These are phyloP conservation scores for Telenomus remus DNA, from an alignment of 1,140 invertebrate genomes.

Conservation along the genomic window DNA sequence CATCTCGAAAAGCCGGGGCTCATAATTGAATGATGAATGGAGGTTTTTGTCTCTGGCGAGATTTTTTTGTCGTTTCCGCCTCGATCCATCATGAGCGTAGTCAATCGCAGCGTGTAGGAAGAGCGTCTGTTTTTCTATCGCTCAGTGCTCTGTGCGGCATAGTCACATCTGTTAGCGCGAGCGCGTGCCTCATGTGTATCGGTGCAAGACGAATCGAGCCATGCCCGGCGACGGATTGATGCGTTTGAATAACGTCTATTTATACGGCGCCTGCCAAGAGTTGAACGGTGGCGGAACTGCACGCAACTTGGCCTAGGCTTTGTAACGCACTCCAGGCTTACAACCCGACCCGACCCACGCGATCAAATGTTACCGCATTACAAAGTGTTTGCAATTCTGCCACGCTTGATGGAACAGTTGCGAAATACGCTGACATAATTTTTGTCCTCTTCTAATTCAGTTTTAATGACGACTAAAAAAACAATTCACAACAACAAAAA, in stretches of 20 bases:
- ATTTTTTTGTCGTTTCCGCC: not conserved
- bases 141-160: conserved; percentile 25
- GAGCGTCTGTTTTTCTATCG: conserved; percentile 11
- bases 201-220: conserved; percentile 44
- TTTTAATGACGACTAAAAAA: no score
- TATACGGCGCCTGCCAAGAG: conserved; percentile 33
- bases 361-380: conserved; percentile 53
- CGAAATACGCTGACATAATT: not conserved
- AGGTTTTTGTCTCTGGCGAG: conserved; percentile 3
- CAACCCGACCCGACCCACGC: conserved; percentile 23
- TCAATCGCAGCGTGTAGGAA: conserved; percentile 16
- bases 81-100: conserved; percentile 16
- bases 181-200: conserved; percentile 45
- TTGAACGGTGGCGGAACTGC: conserved; percentile 42
- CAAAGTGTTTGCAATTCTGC: conserved; percentile 16
- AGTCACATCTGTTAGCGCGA: conserved; percentile 23
- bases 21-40: not conserved
- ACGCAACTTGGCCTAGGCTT: conserved; percentile 38
- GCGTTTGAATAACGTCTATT: conserved; percentile 49
- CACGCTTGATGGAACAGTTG: conserved; percentile 4
- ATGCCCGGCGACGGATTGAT: conserved; percentile 35
- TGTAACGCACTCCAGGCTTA: conserved; percentile 14
- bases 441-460: not conserved
- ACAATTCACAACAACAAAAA: no score
- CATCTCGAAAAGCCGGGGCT: not conserved